These are phyloP conservation scores for Brachyhypopomus occidentalis DNA, from an alignment of 2,113 vertebrate species.

Conservation along the genomic window DNA sequence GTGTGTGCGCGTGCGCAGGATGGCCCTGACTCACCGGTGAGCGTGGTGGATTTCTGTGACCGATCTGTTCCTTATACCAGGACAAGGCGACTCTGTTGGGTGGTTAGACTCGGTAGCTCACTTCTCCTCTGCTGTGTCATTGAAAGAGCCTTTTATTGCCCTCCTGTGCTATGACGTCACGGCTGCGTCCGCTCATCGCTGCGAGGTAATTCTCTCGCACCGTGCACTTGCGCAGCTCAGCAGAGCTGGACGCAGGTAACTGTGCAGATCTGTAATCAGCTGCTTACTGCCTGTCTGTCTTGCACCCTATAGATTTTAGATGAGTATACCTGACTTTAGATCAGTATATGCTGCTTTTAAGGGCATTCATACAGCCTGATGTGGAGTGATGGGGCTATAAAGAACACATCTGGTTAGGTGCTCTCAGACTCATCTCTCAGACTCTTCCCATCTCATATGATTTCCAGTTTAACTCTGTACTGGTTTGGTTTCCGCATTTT, in stretches of 20 bases:
- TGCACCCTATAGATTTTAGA: too few species aligned
- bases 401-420: too few species aligned
- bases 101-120: conserved; percentile 51
- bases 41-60: conserved; percentile 41
- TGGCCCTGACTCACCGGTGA: conserved; percentile 65
- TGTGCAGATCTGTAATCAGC: neutral
- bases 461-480: too few species aligned
- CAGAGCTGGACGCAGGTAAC: neutral
- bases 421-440: too few species aligned
- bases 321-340: too few species aligned
- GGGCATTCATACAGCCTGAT: too few species aligned
- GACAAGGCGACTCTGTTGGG: conserved; percentile 71
- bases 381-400: too few species aligned
- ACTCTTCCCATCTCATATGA: too few species aligned
- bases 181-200: conserved; percentile 72
- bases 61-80: conserved; percentile 47
- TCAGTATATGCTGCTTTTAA: too few species aligned
- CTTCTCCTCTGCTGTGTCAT: conserved; percentile 17
- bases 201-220: conserved; percentile 57
- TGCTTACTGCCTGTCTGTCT: neutral
- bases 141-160: conserved; percentile 69
- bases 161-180: conserved; percentile 78
- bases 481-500: too few species aligned
- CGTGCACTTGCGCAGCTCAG: conserved; percentile 30
- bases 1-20: conserved; percentile 8